Conservation (phyloP, 2,888 invertebrate species). For the Exocentrus adspersus region DNA sequence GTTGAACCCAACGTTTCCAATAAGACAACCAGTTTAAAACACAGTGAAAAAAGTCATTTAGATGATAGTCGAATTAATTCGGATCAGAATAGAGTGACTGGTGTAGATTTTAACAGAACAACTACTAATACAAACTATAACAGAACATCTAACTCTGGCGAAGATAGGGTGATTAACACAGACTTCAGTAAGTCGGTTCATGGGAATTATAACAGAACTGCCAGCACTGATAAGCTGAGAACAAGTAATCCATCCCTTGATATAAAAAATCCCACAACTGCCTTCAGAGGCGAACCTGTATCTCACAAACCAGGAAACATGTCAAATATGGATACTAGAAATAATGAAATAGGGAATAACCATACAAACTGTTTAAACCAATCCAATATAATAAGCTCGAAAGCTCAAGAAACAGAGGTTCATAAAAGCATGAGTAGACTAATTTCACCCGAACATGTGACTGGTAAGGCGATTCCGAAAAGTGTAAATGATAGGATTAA, state of each 20-base stretch:
- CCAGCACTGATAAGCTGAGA: not conserved
- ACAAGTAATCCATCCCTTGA: constrained; percentile 42
- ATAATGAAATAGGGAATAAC: constrained; percentile 27
- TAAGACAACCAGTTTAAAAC: not conserved
- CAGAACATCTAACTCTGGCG: constrained; percentile 1
- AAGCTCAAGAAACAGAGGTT: constrained; percentile 51
- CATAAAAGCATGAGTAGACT: constrained; percentile 55
- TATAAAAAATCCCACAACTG: constrained; percentile 47
- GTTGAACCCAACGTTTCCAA: not conserved
- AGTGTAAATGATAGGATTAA: constrained; percentile 55
- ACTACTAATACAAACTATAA: not conserved
- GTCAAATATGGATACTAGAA: not conserved
- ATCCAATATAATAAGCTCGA: constrained; percentile 48
- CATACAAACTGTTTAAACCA: constrained; percentile 48
- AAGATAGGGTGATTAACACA: not conserved
- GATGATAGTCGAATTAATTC: not conserved
- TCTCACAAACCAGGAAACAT: constrained; percentile 4
- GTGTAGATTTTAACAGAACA: not conserved
- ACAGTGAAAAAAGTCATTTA: not conserved
- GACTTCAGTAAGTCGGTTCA: not conserved
- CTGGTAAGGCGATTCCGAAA: constrained; percentile 46
- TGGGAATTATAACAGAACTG: not conserved
- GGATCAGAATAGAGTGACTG: not conserved
- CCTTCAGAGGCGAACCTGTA: constrained; percentile 43
- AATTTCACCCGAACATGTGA: constrained; percentile 47